These are phyloP conservation scores for Myotis brandtii DNA, from an alignment of 2,113 vertebrate genomes.

Conservation along the genomic window DNA sequence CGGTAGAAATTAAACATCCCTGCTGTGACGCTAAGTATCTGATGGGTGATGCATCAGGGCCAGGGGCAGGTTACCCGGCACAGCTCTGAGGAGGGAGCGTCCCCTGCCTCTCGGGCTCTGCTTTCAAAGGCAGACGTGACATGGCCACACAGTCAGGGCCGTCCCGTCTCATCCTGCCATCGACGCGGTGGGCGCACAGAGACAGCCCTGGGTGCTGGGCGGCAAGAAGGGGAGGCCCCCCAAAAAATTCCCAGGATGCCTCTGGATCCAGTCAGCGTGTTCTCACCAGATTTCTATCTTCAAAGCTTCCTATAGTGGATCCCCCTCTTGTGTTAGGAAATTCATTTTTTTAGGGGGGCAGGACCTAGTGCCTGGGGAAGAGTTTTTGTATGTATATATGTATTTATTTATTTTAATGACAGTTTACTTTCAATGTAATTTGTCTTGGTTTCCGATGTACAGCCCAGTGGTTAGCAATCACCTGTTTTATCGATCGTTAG, in stretches of 20 bases:
- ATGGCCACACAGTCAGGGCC: too few species aligned
- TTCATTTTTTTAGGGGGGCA: too few species aligned
- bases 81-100: neutral
- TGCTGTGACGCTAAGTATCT: neutral
- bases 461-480: neutral
- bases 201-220: too few species aligned
- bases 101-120: neutral
- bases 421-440: neutral
- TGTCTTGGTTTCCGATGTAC: neutral
- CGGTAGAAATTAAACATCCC: neutral
- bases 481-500: too few species aligned
- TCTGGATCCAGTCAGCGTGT: neutral
- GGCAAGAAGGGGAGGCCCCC: rapidly evolving
- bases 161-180: rapidly evolving
- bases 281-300: neutral
- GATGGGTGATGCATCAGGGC: neutral
- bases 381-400: neutral
- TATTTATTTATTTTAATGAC: neutral
- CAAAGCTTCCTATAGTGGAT: too few species aligned
- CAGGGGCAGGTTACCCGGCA: too few species aligned
- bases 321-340: too few species aligned
- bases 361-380: neutral
- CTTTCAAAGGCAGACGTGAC: neutral
- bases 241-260: neutral
- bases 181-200: rapidly evolving